phyloP scores from a whole-genome alignment of 1,140 invertebrate genomes.

The Drosophila sproati region DNA sequence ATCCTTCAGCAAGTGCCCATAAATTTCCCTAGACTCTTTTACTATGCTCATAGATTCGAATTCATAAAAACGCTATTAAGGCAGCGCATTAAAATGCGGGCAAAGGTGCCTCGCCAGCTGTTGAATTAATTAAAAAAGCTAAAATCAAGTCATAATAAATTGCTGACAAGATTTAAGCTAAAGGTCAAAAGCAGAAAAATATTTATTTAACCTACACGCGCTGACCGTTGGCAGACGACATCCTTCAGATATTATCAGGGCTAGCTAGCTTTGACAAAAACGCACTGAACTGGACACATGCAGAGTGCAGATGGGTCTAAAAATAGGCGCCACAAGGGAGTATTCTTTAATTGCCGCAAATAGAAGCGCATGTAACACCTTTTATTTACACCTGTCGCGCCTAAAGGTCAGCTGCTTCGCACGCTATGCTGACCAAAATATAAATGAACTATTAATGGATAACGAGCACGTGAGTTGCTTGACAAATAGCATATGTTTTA shows the following conservation, averaged over 20 bases:
- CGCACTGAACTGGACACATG: slow-evolving; percentile 11
- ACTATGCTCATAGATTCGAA: slow-evolving; percentile 33
- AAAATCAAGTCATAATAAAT: slow-evolving; percentile 54
- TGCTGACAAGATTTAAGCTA: slow-evolving; percentile 61
- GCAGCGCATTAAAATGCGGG: slow-evolving; percentile 38
- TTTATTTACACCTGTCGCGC: slow-evolving; percentile 24
- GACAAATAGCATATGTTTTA: background rate
- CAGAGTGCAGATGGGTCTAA: slow-evolving; percentile 8
- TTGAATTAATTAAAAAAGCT: slow-evolving; percentile 69
- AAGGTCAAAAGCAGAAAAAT: slow-evolving; percentile 51
- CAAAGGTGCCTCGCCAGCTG: slow-evolving; percentile 43
- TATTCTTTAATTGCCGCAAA: slow-evolving; percentile 26
- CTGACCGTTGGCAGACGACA: slow-evolving; percentile 23
- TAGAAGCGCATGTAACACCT: slow-evolving; percentile 47
- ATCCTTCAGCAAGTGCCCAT: slow-evolving; percentile 15
- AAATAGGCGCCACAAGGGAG: slow-evolving; percentile 25
- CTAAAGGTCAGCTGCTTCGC: slow-evolving; percentile 60
- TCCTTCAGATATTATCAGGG: background rate
- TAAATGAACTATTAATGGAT: slow-evolving; percentile 49
- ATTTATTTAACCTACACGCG: slow-evolving; percentile 30
- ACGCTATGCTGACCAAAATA: slow-evolving; percentile 56
- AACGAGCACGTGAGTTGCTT: slow-evolving; percentile 20
- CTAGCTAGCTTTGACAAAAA: background rate
- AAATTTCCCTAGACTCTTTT: slow-evolving; percentile 42
- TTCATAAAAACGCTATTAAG: slow-evolving; percentile 53